These are phyloP conservation scores for Papilio polytes DNA, from an alignment of 1,140 invertebrate genomes.

Conservation along the genomic window DNA sequence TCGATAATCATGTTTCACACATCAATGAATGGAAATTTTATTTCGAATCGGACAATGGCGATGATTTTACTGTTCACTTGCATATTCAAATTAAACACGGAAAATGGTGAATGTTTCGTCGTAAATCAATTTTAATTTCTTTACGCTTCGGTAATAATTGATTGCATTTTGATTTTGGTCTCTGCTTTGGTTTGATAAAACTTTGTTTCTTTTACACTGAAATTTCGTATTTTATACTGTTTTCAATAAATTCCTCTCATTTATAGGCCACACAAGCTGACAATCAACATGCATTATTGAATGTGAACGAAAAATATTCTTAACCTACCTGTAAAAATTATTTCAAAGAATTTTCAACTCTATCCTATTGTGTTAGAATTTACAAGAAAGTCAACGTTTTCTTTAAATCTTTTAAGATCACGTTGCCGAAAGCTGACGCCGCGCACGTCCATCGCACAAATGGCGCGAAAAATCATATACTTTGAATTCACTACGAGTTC, in stretches of 20 bases:
- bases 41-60: constrained; percentile 36
- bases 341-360: not conserved
- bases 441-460: constrained; percentile 64
- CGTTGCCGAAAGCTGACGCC: constrained; percentile 62
- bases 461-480: constrained; percentile 75
- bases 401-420: constrained; percentile 47
- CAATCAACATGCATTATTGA: constrained; percentile 35
- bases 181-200: not conserved
- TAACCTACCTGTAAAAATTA: not conserved
- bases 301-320: constrained; percentile 21
- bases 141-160: constrained; percentile 1
- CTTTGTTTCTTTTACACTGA: not conserved
- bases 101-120: not conserved
- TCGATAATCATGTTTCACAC: constrained; percentile 11
- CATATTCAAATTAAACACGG: constrained; percentile 30
- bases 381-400: not conserved
- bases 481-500: constrained; percentile 55
- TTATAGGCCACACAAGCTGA: constrained; percentile 22
- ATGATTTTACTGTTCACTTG: constrained; percentile 30
- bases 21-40: constrained; percentile 22
- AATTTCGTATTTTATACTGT: not conserved
- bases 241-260: constrained; percentile 12
- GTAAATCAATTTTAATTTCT: not conserved
- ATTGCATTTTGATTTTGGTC: not conserved
- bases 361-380: not conserved